Evolutionary conservation across 2,797 vertebrate genomes (phyloP).

Genomic region (Telmatherina bonti): DNA sequence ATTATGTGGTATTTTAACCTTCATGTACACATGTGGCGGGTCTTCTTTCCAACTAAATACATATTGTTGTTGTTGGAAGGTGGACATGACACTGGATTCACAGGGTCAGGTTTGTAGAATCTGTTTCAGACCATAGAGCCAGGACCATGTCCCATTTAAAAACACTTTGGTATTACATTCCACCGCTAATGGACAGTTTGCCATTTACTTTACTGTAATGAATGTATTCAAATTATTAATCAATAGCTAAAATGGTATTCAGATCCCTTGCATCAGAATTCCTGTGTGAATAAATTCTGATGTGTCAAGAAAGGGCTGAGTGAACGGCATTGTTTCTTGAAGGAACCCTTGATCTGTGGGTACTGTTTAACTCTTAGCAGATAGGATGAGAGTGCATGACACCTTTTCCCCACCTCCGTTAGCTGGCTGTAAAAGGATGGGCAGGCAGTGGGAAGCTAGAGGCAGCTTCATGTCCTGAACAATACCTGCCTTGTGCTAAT

Average conservation of each 20-base stretch:
- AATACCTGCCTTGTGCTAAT: slow-evolving; percentile 84
- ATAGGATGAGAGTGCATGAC: slow-evolving; percentile 74
- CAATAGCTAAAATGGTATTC: slow-evolving; percentile 41
- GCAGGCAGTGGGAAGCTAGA: slow-evolving; percentile 56
- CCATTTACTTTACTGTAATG: slow-evolving; percentile 40
- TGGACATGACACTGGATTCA: not conserved
- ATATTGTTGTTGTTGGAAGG: not conserved
- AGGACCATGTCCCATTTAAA: slow-evolving; percentile 8
- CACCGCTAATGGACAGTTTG: slow-evolving; percentile 35
- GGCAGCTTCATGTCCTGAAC: slow-evolving; percentile 70
- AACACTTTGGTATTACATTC: slow-evolving; percentile 37
- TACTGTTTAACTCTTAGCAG: slow-evolving; percentile 67
- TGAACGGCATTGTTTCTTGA: slow-evolving; percentile 43
- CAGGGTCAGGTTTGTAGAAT: not conserved
- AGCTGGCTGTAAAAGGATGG: slow-evolving; percentile 58
- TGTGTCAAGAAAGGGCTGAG: slow-evolving; percentile 46
- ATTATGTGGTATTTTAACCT: slow-evolving; percentile 15
- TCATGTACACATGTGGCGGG: not conserved
- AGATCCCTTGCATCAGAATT: slow-evolving; percentile 37
- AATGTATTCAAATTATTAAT: slow-evolving; percentile 64
- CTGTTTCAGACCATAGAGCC: slow-evolving; percentile 7
- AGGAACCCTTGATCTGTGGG: slow-evolving; percentile 69
- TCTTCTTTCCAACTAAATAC: not conserved
- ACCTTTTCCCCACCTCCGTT: slow-evolving; percentile 54
- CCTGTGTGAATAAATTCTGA: slow-evolving; percentile 44